Conservation (phyloP, 2,888 invertebrate species). For the Calephelis perditalis region DNA sequence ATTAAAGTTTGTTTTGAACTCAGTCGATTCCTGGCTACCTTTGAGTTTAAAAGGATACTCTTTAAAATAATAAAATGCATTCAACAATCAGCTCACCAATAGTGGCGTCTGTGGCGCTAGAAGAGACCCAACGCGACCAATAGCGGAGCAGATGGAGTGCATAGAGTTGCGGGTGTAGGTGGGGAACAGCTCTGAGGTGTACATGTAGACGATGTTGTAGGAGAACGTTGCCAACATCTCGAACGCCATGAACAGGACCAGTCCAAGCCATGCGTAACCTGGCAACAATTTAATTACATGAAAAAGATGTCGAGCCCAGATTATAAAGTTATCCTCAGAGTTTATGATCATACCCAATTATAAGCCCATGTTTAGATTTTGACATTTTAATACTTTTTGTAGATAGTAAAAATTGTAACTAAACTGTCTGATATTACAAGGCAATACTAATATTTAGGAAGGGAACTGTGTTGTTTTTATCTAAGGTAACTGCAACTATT, state of each 20-base stretch:
- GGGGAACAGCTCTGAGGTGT: constrained; percentile 86
- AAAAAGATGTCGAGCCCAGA: too few species aligned
- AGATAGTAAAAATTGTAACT: too few species aligned
- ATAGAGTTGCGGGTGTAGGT: constrained; percentile 84
- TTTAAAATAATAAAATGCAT: too few species aligned
- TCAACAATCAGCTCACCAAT: constrained; percentile 45
- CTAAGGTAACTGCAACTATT: too few species aligned
- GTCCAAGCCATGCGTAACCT: constrained; percentile 60
- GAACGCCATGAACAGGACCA: constrained; percentile 77
- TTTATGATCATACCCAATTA: too few species aligned
- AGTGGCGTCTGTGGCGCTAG: constrained; percentile 85
- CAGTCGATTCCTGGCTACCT: constrained; percentile 32
- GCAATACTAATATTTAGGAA: too few species aligned
- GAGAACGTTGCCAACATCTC: constrained; percentile 83
- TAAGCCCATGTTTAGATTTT: too few species aligned
- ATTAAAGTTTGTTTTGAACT: constrained; percentile 29
- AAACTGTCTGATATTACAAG: too few species aligned
- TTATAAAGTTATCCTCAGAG: too few species aligned
- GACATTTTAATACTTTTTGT: too few species aligned
- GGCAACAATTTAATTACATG: constrained; percentile 20
- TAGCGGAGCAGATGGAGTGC: constrained; percentile 82
- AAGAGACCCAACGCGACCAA: constrained; percentile 84
- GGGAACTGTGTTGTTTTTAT: too few species aligned
- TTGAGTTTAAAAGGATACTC: too few species aligned
- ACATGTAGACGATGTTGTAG: constrained; percentile 83